A percentile compares a stretch with the other conserved stretches of the same genome.
phyloP scores from a whole-genome alignment of 2,888 invertebrate species.

The Melangyna quadrimaculata region DNA sequence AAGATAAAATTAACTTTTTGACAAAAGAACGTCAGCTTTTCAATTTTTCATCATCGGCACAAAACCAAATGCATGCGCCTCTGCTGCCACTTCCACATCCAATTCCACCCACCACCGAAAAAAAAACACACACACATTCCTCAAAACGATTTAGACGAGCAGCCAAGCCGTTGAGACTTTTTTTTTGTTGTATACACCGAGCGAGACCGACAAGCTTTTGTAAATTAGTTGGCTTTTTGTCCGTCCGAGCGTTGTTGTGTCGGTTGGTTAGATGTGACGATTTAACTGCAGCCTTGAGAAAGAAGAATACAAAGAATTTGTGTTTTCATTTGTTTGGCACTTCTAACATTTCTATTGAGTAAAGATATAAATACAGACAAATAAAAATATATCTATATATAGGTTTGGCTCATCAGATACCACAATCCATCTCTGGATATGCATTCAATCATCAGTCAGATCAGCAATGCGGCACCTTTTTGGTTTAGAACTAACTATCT shows the following conservation, averaged over 20 bases:
- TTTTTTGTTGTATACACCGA: neutral
- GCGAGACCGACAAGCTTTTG: slow-evolving; percentile 45
- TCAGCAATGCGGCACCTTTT: slow-evolving; percentile 56
- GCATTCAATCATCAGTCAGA: slow-evolving; percentile 63
- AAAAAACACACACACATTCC: slow-evolving; percentile 15
- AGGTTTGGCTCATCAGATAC: slow-evolving; percentile 33
- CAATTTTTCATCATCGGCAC: slow-evolving; percentile 51
- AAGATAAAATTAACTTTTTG: slow-evolving; percentile 71
- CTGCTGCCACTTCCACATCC: slow-evolving; percentile 11
- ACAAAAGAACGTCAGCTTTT: slow-evolving; percentile 67
- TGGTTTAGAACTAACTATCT: neutral
- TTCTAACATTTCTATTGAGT: slow-evolving; percentile 60
- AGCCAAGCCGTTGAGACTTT: neutral
- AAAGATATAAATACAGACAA: slow-evolving; percentile 31
- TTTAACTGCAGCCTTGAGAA: slow-evolving; percentile 70
- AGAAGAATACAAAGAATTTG: slow-evolving; percentile 53
- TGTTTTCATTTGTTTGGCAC: slow-evolving; percentile 57
- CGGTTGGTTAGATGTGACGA: slow-evolving; percentile 57
- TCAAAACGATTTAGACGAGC: slow-evolving; percentile 5
- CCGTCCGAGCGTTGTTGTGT: slow-evolving; percentile 11
- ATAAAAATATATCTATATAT: slow-evolving; percentile 33
- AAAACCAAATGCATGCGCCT: slow-evolving; percentile 33
- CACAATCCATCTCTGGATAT: slow-evolving; percentile 44
- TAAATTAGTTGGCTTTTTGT: slow-evolving; percentile 70
- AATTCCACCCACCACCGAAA: slow-evolving; percentile 27